phyloP scores from a whole-genome alignment of 2,797 vertebrate genomes.

The Margarornis squamiger region DNA sequence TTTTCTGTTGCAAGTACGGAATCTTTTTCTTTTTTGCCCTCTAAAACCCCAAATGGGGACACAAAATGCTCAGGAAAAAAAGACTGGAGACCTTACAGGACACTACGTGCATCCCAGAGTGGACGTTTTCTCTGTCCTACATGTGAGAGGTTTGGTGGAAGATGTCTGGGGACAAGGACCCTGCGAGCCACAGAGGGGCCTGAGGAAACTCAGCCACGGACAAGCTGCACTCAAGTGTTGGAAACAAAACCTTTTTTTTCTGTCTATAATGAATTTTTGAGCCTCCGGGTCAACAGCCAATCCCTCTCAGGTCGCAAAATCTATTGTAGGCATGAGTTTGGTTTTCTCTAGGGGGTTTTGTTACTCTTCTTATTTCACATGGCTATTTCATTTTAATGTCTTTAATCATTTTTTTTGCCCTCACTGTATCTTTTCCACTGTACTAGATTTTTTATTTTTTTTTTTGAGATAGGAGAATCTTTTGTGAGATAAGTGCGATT shows the following conservation, averaged over 20 bases:
- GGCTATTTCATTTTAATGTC: neutral
- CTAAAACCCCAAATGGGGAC: neutral
- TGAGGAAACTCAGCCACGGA: neutral
- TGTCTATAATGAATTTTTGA: neutral
- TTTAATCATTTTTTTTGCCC: neutral
- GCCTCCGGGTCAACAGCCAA: neutral
- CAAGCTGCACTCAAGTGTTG: fast-evolving
- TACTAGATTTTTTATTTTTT: neutral
- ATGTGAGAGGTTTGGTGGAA: neutral
- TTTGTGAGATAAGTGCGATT: neutral
- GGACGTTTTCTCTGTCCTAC: neutral
- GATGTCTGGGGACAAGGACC: neutral
- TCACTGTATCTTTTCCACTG: neutral
- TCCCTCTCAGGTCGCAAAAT: neutral
- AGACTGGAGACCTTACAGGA: neutral
- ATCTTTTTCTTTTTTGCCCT: neutral
- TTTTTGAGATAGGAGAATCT: neutral
- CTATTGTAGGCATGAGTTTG: neutral
- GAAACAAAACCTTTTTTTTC: neutral
- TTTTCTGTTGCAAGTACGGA: neutral
- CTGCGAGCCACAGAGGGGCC: fast-evolving
- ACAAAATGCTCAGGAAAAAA: neutral
- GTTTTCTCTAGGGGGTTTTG: neutral
- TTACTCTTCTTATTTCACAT: neutral
- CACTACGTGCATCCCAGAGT: neutral